These are phyloP conservation scores for Ooceraea biroi DNA, from an alignment of 1,140 invertebrate species.

Conservation along the genomic window DNA sequence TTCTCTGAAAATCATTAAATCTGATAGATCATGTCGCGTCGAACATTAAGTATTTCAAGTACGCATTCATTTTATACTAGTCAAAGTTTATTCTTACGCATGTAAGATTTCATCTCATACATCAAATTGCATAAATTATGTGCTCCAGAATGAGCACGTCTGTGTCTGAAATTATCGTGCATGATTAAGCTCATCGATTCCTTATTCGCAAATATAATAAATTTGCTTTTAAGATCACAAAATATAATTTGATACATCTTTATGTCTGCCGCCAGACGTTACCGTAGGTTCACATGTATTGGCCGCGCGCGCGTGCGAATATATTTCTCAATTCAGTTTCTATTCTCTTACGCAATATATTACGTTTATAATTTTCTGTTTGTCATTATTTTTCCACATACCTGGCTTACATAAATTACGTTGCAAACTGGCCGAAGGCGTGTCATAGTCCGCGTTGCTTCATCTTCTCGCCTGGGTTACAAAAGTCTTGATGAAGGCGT, in stretches of 20 bases:
- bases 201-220: not conserved
- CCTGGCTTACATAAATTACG: not conserved
- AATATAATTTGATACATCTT: slow-evolving; percentile 11
- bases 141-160: slow-evolving; percentile 37
- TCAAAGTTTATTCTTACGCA: slow-evolving; percentile 37
- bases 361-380: not conserved
- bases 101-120: slow-evolving; percentile 38
- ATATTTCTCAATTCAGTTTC: not conserved
- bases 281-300: slow-evolving; percentile 10
- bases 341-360: not conserved
- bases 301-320: not conserved
- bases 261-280: too few relatives aligned
- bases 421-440: not conserved
- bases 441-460: slow-evolving; percentile 33
- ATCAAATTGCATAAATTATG: slow-evolving; percentile 52
- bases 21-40: slow-evolving; percentile 29
- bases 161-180: slow-evolving; percentile 38
- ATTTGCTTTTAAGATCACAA: slow-evolving; percentile 35
- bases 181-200: slow-evolving; percentile 44
- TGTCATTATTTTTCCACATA: slow-evolving; percentile 7
- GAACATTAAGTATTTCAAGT: slow-evolving; percentile 34
- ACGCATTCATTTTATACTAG: slow-evolving; percentile 43
- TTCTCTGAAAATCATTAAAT: not conserved
- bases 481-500: slow-evolving; percentile 85
- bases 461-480: slow-evolving; percentile 72